Evolutionary conservation across 2,888 invertebrate species (phyloP).

Genomic region (Calliopum simillimum): DNA sequence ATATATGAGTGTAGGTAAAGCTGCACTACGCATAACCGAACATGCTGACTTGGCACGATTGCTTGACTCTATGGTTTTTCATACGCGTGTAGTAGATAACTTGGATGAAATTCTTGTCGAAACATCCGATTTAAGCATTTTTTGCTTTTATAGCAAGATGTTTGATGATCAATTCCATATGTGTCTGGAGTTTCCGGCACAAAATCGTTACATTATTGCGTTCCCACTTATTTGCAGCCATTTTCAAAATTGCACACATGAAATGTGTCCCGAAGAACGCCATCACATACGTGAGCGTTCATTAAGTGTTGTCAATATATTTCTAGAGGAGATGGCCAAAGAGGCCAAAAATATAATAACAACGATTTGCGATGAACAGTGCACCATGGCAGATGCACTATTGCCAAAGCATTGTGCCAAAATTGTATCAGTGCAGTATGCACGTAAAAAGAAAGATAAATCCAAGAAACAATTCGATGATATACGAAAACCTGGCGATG

Average conservation of each 20-base stretch:
- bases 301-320: conserved; percentile 95
- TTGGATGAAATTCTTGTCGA: conserved; percentile 97
- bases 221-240: conserved; percentile 98
- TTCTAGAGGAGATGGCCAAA: conserved; percentile 98
- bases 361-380: conserved; percentile 98
- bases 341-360: conserved; percentile 99
- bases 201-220: conserved; percentile 96
- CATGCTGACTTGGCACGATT: conserved; percentile 89
- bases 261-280: conserved; percentile 97
- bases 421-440: conserved; percentile 87
- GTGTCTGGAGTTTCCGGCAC: conserved; percentile 98
- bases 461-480: conserved; percentile 89
- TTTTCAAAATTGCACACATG: conserved; percentile 97
- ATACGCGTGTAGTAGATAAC: conserved; percentile 98
- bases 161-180: conserved; percentile 99
- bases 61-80: conserved; percentile 95
- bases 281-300: conserved; percentile 96
- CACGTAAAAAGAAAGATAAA: conserved; percentile 89
- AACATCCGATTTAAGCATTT: conserved; percentile 96
- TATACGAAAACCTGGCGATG: conserved; percentile 92
- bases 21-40: conserved; percentile 82
- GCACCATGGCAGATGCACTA: conserved; percentile 94
- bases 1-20: conserved; percentile 87
- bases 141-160: conserved; percentile 96
- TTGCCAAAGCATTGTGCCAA: conserved; percentile 96